These are phyloP conservation scores for Buphagus erythrorhynchus DNA, from an alignment of 2,797 vertebrate genomes.

Conservation along the genomic window DNA sequence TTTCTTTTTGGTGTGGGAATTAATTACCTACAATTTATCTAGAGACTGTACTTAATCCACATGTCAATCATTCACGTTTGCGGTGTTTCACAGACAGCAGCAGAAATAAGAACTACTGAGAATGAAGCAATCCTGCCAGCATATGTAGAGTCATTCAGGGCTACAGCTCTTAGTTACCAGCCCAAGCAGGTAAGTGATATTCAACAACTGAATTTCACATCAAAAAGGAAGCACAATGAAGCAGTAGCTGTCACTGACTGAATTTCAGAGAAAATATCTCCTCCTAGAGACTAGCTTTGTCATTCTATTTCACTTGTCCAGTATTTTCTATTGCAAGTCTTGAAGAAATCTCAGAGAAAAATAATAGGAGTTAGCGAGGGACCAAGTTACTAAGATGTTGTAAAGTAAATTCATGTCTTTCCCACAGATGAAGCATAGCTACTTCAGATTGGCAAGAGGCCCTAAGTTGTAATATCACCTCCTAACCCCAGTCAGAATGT, in stretches of 20 bases:
- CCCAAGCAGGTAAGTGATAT: background rate
- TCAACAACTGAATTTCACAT: background rate
- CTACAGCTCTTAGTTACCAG: background rate
- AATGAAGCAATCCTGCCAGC: background rate
- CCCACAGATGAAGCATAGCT: background rate
- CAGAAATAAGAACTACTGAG: background rate
- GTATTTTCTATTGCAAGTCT: background rate
- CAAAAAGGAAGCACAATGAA: background rate
- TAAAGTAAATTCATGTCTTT: background rate
- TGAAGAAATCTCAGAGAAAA: background rate
- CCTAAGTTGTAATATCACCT: background rate
- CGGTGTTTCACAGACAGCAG: background rate
- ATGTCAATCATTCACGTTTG: background rate
- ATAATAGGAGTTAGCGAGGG: background rate
- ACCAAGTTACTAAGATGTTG: background rate
- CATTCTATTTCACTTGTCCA: background rate
- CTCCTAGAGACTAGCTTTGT: background rate
- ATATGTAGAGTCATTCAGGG: background rate
- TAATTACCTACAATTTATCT: slow-evolving; percentile 10
- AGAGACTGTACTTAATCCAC: background rate
- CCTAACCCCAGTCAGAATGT: background rate
- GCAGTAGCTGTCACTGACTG: background rate
- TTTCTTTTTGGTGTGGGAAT: slow-evolving; percentile 19
- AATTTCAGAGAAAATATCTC: background rate
- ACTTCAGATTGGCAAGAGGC: background rate